Evolutionary conservation across 2,888 invertebrate genomes (phyloP), one percentile per base, ranked within the genome.

Genomic region (Macrophya annulata): DNA sequence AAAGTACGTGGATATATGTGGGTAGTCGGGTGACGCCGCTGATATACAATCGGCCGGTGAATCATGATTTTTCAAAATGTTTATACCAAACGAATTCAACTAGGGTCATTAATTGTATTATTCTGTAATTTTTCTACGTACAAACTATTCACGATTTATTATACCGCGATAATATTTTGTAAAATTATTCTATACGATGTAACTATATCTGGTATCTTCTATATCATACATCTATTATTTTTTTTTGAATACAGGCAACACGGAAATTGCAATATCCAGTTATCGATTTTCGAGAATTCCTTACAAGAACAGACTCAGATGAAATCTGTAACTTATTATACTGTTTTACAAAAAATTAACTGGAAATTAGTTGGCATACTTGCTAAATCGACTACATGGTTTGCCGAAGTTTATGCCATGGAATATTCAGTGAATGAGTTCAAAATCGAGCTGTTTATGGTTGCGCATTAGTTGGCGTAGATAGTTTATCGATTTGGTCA

Each of bases 41-140:
- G 76, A 76, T 76, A 37, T 77, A 37, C 55, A 77, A 55, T 37
- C 77, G 31, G 77, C 31, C 31, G 31, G 77, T 51, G 51, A 25
- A 55, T 77, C 25, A 55, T 77, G 55, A 31, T 77, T 77, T 74
- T 77, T 77, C 51, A 51, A 77, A 77, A 77, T 77, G 77, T 51
- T 77, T 77, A 51, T 77, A 77, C 77, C 37, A 31, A 55, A 55
- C 15, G 77, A 77, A 48, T 77, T 77, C 51, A 51, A 55, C 77
- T 77, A 55, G 77, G n/a, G 25, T 51, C 31, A 62, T 81, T 62
- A 62, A 31, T 81, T 62, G 77, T 81, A 81, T 81, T 51, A 62
- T 81, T 62, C 21, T 62, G 81, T 81, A 81, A 62, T 55, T 43
- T 81, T 77, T 77, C 48, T 77, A 77, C 48, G 31, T 45, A 55